Percentiles rank a stretch among this genome's conserved stretches.
Conservation (phyloP, 2,113 vertebrate species). For the Scatophagus argus region DNA sequence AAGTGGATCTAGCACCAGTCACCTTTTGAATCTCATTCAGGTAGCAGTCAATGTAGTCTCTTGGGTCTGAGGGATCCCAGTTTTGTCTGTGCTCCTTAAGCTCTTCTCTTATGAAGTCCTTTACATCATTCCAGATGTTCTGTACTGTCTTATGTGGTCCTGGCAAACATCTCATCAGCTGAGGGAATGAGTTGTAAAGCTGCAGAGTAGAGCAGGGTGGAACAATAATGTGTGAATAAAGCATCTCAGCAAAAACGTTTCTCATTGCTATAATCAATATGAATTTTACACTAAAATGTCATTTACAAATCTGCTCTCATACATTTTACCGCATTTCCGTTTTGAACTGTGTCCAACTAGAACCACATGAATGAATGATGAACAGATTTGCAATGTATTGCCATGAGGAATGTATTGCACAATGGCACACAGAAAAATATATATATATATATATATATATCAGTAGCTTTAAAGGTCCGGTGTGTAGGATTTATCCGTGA, state of each 20-base stretch:
- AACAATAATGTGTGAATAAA: neutral
- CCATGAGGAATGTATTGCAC: neutral
- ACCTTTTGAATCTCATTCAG: slow-evolving; percentile 86
- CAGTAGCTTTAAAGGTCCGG: too few species aligned
- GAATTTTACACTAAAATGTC: neutral
- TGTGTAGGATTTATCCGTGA: too few species aligned
- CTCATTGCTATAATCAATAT: neutral
- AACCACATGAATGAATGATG: neutral
- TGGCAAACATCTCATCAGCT: slow-evolving; percentile 79
- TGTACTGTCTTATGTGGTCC: slow-evolving; percentile 80
- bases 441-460: too few species aligned
- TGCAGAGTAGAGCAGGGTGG: slow-evolving; percentile 29
- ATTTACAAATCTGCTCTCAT: neutral
- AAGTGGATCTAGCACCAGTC: neutral
- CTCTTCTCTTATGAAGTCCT: slow-evolving; percentile 61
- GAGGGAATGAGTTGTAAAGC: slow-evolving; percentile 80
- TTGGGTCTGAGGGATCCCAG: slow-evolving; percentile 75
- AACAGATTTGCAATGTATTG: neutral
- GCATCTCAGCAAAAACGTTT: neutral
- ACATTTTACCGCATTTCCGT: neutral
- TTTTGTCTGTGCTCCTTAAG: slow-evolving; percentile 80
- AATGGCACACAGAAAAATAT: too few species aligned
- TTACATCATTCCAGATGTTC: slow-evolving; percentile 35
- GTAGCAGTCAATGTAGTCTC: slow-evolving; percentile 87
- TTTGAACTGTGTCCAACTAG: neutral